Evolutionary conservation across 30 jellyfish, hydroid and myxozoan genomes (phyloP).

Genomic region (Mastigias papua): DNA sequence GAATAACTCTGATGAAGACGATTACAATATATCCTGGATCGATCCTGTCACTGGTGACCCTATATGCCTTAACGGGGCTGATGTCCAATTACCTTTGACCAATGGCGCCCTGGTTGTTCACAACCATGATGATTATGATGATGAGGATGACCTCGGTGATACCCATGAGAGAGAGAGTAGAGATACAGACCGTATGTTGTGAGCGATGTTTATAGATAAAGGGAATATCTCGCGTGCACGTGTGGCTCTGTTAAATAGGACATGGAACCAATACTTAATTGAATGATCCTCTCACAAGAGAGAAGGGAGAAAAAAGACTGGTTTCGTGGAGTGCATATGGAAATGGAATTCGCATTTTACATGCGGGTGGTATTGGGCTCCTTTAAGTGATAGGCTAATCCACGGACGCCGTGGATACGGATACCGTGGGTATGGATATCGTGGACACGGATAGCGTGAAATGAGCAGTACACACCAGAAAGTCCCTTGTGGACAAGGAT

Average conservation of each 20-base stretch:
- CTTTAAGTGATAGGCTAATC: no score
- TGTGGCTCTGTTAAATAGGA: conserved; percentile 1
- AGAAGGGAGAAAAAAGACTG: neutral
- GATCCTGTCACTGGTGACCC: conserved; percentile 78
- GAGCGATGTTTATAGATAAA: neutral
- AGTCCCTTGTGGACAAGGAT: no score
- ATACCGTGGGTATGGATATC: no score
- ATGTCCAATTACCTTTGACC: conserved; percentile 44
- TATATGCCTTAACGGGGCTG: conserved; percentile 43
- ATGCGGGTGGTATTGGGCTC: neutral
- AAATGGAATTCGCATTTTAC: neutral
- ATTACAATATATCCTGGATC: conserved; percentile 63
- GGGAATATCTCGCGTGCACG: conserved; percentile 2
- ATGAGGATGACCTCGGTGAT: conserved; percentile 62
- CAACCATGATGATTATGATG: conserved; percentile 46
- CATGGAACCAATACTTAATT: neutral
- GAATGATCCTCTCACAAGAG: neutral
- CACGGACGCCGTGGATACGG: no score
- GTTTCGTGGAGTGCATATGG: neutral
- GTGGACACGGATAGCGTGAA: neutral
- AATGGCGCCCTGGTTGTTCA: conserved; percentile 36
- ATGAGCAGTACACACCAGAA: neutral
- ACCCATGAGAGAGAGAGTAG: conserved; percentile 45
- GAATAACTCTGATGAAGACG: conserved; percentile 68
- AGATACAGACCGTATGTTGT: conserved; percentile 71